These are phyloP conservation scores for Ips nitidus DNA, from an alignment of 1,140 invertebrate genomes.

Conservation along the genomic window DNA sequence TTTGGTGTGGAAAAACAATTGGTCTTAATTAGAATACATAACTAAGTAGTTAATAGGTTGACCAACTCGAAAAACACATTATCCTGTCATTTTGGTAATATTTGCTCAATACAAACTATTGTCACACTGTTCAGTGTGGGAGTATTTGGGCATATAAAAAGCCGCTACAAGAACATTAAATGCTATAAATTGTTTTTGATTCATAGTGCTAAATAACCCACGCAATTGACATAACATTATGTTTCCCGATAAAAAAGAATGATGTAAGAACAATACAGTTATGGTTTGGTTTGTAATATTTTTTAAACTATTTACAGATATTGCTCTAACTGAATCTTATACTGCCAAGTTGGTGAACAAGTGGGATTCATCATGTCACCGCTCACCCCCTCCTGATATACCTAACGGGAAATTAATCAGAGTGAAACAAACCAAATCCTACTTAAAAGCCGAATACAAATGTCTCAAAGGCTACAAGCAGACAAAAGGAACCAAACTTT, in stretches of 20 bases:
- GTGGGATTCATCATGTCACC: constrained; percentile 22
- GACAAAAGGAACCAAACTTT: neutral
- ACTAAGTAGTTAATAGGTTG: too few relatives aligned
- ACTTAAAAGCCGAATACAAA: constrained; percentile 25
- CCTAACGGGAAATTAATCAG: constrained; percentile 24
- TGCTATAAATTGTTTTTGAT: constrained; percentile 1
- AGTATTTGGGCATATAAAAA: neutral
- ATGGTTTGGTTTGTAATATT: too few relatives aligned
- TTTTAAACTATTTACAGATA: too few relatives aligned
- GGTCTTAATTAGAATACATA: too few relatives aligned
- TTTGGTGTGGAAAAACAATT: too few relatives aligned
- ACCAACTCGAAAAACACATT: too few relatives aligned
- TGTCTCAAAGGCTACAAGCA: constrained; percentile 14
- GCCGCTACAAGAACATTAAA: neutral
- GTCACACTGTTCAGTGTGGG: constrained; percentile 3
- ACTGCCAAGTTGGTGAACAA: neutral
- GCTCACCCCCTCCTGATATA: constrained; percentile 11
- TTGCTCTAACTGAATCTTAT: too few relatives aligned
- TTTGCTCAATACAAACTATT: constrained; percentile 4
- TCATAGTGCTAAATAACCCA: neutral
- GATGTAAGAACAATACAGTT: neutral
- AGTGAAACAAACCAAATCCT: constrained; percentile 19
- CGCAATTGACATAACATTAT: neutral
- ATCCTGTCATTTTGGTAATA: constrained; percentile 1
- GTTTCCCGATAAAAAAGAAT: neutral